A percentile compares a stretch with the other conserved stretches of the same genome.
Conservation (phyloP, 2,888 invertebrate genomes). For the Sphaerophoria taeniata region DNA sequence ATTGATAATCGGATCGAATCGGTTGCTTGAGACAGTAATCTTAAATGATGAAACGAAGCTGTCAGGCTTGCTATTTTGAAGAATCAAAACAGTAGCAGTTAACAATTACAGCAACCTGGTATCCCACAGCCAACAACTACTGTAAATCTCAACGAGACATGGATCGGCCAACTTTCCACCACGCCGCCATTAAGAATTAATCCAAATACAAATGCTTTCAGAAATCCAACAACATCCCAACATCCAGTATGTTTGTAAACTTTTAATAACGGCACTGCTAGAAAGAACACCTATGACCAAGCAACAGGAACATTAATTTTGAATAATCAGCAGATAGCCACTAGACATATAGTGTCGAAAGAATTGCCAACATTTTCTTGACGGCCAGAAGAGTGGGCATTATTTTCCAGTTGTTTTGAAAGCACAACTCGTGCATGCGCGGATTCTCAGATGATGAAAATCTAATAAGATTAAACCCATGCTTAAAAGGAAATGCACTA, state of each 20-base stretch:
- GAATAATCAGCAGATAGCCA: too few relatives aligned
- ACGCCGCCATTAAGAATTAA: neutral
- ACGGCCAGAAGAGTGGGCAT: constrained; percentile 39
- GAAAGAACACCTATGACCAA: neutral
- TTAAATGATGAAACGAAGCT: too few relatives aligned
- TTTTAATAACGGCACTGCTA: neutral
- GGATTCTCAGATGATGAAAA: constrained; percentile 33
- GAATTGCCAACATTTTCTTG: constrained; percentile 33
- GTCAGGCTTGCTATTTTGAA: too few relatives aligned
- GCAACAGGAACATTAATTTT: neutral
- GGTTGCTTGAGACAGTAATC: too few relatives aligned
- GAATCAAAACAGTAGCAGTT: constrained; percentile 1
- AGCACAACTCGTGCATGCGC: constrained; percentile 31
- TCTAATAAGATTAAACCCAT: neutral
- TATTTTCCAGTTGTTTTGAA: constrained; percentile 29
- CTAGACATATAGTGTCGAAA: too few relatives aligned
- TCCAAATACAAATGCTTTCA: too few relatives aligned
- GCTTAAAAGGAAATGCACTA: constrained; percentile 30
- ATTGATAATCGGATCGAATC: too few relatives aligned
- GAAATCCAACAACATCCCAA: neutral
- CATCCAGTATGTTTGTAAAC: neutral
- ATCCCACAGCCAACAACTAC: neutral
- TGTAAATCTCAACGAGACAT: constrained; percentile 4
- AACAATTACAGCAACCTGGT: neutral
- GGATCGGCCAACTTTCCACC: constrained; percentile 6